phyloP scores from a whole-genome alignment of 2,113 vertebrate genomes.

The Picathartes gymnocephalus region DNA sequence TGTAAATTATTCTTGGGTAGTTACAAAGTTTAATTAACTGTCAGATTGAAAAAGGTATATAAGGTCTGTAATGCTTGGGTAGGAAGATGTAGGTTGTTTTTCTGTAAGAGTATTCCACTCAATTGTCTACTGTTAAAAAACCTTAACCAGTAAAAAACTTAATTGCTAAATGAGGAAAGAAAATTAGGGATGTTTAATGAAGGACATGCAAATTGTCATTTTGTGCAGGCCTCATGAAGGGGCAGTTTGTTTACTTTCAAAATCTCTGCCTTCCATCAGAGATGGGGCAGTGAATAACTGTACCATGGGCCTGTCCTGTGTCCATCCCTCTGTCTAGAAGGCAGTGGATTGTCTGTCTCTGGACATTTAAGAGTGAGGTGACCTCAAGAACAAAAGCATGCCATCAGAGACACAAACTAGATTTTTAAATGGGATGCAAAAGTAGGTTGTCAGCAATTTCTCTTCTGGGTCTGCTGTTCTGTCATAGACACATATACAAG shows the following conservation, averaged over 20 bases:
- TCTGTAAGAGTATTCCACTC: not conserved
- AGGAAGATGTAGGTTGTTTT: not conserved
- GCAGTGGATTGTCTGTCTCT: not conserved
- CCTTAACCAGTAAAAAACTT: not conserved
- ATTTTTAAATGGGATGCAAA: not conserved
- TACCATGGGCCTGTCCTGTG: not conserved
- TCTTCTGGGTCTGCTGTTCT: not conserved
- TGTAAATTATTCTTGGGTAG: not conserved
- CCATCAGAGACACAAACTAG: not conserved
- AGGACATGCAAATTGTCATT: not conserved
- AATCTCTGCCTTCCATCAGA: not conserved
- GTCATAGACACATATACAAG: fast-evolving
- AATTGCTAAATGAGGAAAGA: not conserved
- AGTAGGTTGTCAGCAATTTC: not conserved
- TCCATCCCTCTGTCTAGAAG: not conserved
- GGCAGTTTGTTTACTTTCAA: not conserved
- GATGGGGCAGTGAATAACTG: not conserved
- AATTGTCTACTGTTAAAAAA: not conserved
- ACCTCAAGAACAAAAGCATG: not conserved
- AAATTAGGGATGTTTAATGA: not conserved
- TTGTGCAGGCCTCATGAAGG: not conserved
- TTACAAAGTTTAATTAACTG: not conserved
- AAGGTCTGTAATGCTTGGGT: not conserved
- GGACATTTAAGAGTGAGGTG: not conserved
- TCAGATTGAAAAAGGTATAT: not conserved